Base-by-base conservation (phyloP, 2,113 vertebrate species). In the Vombatus ursinus region DNA sequence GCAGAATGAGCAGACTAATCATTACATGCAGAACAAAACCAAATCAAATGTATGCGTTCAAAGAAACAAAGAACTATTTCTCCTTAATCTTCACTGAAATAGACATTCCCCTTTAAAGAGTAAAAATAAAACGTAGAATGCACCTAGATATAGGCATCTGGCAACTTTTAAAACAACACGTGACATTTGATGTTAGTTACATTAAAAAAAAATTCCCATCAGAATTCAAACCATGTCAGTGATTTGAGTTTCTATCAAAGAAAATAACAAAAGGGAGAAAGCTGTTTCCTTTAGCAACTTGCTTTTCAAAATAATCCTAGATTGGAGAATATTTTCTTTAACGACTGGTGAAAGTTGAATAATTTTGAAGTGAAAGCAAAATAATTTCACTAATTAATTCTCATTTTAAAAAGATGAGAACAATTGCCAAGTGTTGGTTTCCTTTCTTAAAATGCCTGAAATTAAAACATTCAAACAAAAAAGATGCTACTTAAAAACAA, bases 301-400 rank as follows among this genome's bases (percentile, higher is more conserved):
- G 3, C 23, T 90, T 95, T 90, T 52, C 2, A n/a, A 53, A 89
- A 57, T 44, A 84, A 19, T n/a, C n/a, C 19, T 44, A 68, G 68
- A 44, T 84, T 84, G 22, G 68, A 44, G 7, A 77, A 37, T 68
- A 37, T 37, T 52, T 91, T 93, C 90, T 97, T 77, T 44, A 44
- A 77, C 3, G 7, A 84, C n/a, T 84, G 6, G 4, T 12, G 93
- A 90, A 57, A 94, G 68, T 91, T 47, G 50, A 68, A 68, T 94
- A 94, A 7, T 84, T 77, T 94, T 96, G n/a, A 92, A 52, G 1
- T 57, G 22, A 92, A 95, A 91, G 52, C 22, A 94, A 19, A 94
- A 26, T 53, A 89, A 0, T 37, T 93, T 95, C 24, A 91, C 37
- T 31, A 50, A 52, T 84, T 25, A 91, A 90, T 91, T 68, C 77